Evolutionary conservation across 1,140 invertebrate species (phyloP).

Genomic region (Papilio helenus): DNA sequence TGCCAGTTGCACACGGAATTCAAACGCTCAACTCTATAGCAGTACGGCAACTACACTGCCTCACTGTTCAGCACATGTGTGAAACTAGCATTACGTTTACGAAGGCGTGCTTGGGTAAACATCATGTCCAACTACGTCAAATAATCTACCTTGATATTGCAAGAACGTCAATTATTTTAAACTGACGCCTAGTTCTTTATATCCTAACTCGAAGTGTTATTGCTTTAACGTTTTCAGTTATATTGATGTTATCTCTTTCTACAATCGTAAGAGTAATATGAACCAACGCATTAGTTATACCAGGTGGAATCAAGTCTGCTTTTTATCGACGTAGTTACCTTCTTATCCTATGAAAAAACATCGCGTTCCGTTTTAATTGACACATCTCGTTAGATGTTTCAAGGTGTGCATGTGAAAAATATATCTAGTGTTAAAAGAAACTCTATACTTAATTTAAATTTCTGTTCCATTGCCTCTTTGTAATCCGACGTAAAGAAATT

Average conservation of each 20-base stretch:
- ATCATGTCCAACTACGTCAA: background rate
- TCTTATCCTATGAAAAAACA: background rate
- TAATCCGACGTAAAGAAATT: conserved; percentile 50
- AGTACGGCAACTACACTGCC: background rate
- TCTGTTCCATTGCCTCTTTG: conserved; percentile 26
- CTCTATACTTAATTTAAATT: background rate
- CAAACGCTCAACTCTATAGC: background rate
- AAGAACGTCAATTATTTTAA: background rate
- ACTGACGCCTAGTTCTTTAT: background rate
- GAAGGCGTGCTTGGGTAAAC: background rate
- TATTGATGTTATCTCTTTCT: background rate
- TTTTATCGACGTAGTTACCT: conserved; percentile 15
- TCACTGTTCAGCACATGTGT: background rate
- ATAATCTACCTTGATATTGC: conserved; percentile 18
- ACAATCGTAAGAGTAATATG: background rate
- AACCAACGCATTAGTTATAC: background rate
- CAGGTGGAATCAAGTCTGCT: background rate
- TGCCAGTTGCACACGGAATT: background rate
- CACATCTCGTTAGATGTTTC: conserved; percentile 23
- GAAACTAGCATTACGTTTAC: background rate
- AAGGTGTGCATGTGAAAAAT: background rate
- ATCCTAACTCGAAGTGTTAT: background rate
- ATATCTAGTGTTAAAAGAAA: no score
- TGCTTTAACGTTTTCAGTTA: conserved; percentile 6
- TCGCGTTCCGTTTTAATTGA: conserved; percentile 21